Evolutionary conservation across 2,797 vertebrate genomes (phyloP).

Genomic region (Pseudopleuronectes americanus): DNA sequence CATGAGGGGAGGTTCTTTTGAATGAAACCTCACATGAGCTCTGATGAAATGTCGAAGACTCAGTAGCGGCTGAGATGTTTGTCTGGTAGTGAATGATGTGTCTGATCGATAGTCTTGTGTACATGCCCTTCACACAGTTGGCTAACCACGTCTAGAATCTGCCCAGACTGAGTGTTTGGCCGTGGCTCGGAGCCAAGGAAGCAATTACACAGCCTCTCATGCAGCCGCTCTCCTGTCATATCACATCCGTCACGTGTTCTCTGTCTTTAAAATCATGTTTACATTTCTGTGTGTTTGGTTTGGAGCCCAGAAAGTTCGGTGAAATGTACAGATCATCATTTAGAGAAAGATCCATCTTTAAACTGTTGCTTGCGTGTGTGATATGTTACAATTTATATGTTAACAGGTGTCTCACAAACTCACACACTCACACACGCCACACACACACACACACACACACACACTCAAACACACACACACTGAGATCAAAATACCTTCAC

Average conservation of each 20-base stretch:
- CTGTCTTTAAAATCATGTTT: not conserved
- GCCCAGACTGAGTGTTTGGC: slow-evolving; percentile 4
- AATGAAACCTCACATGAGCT: not conserved
- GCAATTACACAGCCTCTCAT: slow-evolving; percentile 10
- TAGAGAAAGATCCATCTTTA: not conserved
- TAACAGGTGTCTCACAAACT: slow-evolving; percentile 1
- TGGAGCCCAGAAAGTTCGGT: too few relatives aligned
- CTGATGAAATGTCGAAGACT: too few relatives aligned
- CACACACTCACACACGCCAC: not conserved
- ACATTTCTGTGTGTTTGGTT: too few relatives aligned
- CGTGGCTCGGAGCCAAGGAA: not conserved
- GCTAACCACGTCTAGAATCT: slow-evolving; percentile 23
- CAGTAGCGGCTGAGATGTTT: not conserved
- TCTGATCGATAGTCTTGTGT: slow-evolving; percentile 40
- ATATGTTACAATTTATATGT: slow-evolving; percentile 4
- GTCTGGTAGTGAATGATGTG: slow-evolving; percentile 28
- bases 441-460: not conserved
- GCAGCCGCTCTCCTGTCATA: not conserved
- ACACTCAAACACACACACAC: not conserved
- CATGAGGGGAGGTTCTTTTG: not conserved
- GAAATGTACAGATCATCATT: too few relatives aligned
- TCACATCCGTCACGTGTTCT: not conserved
- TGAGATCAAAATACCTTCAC: slow-evolving; percentile 86
- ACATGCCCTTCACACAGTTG: slow-evolving; percentile 31
- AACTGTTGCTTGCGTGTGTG: not conserved